Base-by-base conservation (phyloP, 2,113 vertebrate genomes). In the Myiagra hebetior region DNA sequence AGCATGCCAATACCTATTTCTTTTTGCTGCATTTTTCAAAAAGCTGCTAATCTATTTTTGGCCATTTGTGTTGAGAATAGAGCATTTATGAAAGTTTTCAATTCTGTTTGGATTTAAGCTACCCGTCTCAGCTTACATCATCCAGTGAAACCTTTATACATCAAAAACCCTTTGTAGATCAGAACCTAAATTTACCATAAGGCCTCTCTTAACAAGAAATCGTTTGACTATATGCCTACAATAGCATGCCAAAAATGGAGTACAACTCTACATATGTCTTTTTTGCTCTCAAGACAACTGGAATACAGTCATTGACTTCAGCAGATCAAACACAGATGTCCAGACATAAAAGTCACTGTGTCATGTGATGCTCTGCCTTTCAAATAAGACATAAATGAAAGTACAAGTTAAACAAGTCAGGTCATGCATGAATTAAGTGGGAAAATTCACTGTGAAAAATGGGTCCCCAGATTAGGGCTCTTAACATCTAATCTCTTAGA, bases 381-480 rank as follows among this genome's bases (percentile, higher is more conserved):
- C 30, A 68, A 74, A 60, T 20, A 55, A 47, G 64, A 52, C 47
- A 60, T 81, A 91, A 92, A 87, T 91, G 60, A 65, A 91, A 77
- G 69, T 56, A 26, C 7, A 64, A 89, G 31, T 85, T 93, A 75
- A 92, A 85, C 60, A 94, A 89, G 56, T 92, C 28, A 41, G 35
- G 44, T 78, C 60, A 85, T 47, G 35, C 77, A 57, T 74, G n/a
- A 95, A 78, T 85, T 81, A 79, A 41, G 23, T 7, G 1, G 28
- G n/a, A 87, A 95, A 96, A 92, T 68, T 85, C 80, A 44, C 27
- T 60, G 24, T 85, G 77, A 94, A 93, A 89, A 91, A 91, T 87
- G 15, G 4, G 10, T 64, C 70, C 60, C 42, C 31, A 81, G 73
- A 59, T 91, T 67, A 86, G 5, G 9, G 10, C 5, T 70, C 9